Conservation (phyloP, 2,888 invertebrate genomes). For the Meteorus colon region DNA sequence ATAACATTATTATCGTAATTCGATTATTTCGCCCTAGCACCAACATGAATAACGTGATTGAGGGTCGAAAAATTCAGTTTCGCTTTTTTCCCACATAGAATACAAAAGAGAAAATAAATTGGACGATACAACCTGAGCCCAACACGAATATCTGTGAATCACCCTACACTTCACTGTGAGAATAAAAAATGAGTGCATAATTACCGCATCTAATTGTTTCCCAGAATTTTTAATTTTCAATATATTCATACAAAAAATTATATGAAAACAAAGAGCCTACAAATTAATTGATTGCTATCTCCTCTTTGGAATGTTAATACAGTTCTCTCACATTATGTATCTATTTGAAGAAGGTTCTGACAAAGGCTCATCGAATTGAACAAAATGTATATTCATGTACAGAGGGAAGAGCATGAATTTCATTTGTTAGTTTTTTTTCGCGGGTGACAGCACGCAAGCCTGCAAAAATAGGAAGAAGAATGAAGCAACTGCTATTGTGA, state of each 20-base stretch:
- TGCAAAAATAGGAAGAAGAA: conserved; percentile 8
- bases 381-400: not conserved
- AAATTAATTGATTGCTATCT: not conserved
- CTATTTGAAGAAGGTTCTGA: not conserved
- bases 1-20: too few relatives aligned
- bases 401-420: not conserved
- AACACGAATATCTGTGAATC: too few relatives aligned
- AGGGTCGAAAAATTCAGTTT: too few relatives aligned
- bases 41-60: too few relatives aligned
- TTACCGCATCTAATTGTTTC: too few relatives aligned
- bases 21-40: too few relatives aligned
- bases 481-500: conserved; percentile 25
- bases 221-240: not conserved
- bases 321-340: not conserved
- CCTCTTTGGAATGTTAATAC: not conserved
- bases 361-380: conserved; percentile 3
- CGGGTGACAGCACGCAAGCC: conserved; percentile 16
- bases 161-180: too few relatives aligned
- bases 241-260: not conserved
- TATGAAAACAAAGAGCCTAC: not conserved
- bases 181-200: too few relatives aligned
- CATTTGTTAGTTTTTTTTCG: conserved; percentile 19
- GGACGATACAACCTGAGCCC: too few relatives aligned
- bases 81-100: too few relatives aligned
- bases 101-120: too few relatives aligned